Evolutionary conservation across 2,888 invertebrate genomes (phyloP), one percentile per base, ranked within the genome.

Genomic region (Melikaiella ostensackeni): DNA sequence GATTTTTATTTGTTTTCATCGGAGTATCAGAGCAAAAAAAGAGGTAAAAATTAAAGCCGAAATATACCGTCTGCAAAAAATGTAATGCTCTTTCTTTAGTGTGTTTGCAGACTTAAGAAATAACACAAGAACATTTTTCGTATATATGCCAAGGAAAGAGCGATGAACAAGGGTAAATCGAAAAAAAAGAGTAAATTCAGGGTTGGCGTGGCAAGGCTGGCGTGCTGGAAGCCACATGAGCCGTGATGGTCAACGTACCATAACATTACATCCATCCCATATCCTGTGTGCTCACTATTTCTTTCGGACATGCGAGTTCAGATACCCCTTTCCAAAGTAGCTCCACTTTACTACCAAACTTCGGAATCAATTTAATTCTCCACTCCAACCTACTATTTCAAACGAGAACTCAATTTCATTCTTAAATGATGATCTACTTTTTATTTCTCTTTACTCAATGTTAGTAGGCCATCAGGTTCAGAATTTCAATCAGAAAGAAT

Each of bases 201-300:
- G 84, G 84, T 87, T 70, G 86, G 84, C 87, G 85, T 87, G 84
- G 83, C 81, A 81, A 80, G 80, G 79, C 81, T 76, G 79, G 83
- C 83, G 82, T 84, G 84, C 84, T 87, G 88, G 75, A 75, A 77
- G 75, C 75, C 78, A 80, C 79, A 79, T 81, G 82, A 82, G 80
- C 81, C 84, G 82, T 81, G 88, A 84, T 87, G 89, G 88, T 90
- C 90, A 91, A 90, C 90, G 91, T 90, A 88, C 91, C 89, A 88
- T 90, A 90, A 90, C 89, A 89, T 91, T 90, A 89, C 89, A 78
- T 75, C 87, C 87, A 90, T 90, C 87, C 86, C 84, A 84, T 85
- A 87, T 87, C 86, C 85, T 79, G 83, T 80, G 79, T 80, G 82
- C 81, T 80, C 81, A 82, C 82, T 87, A 87, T 88, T 88, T 88